These are phyloP conservation scores for Urocyon cinereoargenteus DNA, from an alignment of 2,797 vertebrate genomes.

Conservation along the genomic window DNA sequence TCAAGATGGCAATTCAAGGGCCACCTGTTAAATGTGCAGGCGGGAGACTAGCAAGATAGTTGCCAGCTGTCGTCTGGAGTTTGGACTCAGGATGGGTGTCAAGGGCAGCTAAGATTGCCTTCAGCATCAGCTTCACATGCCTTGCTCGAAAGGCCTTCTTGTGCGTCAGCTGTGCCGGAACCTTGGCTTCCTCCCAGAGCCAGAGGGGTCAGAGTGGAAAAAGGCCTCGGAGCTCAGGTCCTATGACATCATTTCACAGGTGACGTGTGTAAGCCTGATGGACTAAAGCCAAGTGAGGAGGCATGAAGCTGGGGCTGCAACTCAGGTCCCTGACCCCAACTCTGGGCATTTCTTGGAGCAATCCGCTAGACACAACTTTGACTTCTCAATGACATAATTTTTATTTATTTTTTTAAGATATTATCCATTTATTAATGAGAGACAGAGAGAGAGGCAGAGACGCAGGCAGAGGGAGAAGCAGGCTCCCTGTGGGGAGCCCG, in stretches of 20 bases:
- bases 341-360: background rate
- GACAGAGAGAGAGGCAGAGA: no score
- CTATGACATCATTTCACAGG: background rate
- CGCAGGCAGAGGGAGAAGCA: no score
- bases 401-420: no score
- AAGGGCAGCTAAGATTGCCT: background rate
- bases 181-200: background rate
- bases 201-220: background rate
- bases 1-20: background rate
- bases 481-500: no score
- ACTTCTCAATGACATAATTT: background rate
- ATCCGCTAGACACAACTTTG: fast-evolving
- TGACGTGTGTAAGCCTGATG: no score
- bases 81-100: background rate
- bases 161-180: background rate
- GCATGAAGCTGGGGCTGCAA: background rate
- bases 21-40: background rate
- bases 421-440: no score
- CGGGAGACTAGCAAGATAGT: background rate
- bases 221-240: background rate
- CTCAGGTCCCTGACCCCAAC: background rate
- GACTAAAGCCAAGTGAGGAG: background rate
- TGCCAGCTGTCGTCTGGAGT: background rate
- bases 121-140: background rate
- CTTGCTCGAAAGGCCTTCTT: background rate